phyloP scores from a whole-genome alignment of 2,113 vertebrate genomes.

The cattle (Bos taurus) region ARS-UCD2.0 NC_037329.1:114048001-114048500 shows the following conservation, averaged over 20 bases:
- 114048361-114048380: neutral
- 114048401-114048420: neutral
- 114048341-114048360: neutral
- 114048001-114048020: neutral
- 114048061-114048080: neutral
- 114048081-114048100: neutral
- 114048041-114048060: neutral
- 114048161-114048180: fast-evolving
- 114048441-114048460: fast-evolving
- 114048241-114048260: neutral
- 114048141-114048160: neutral
- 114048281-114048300: neutral
- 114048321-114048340: neutral
- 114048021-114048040: neutral
- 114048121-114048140: neutral
- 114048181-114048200: neutral
- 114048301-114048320: neutral
- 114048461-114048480: fast-evolving
- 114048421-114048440: neutral
- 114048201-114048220: neutral
- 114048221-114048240: fast-evolving
- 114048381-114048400: neutral
- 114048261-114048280: neutral
- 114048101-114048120: neutral
- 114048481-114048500: neutral